phyloP scores from a whole-genome alignment of 1,140 invertebrate species.

The Sycobia sp. region DNA sequence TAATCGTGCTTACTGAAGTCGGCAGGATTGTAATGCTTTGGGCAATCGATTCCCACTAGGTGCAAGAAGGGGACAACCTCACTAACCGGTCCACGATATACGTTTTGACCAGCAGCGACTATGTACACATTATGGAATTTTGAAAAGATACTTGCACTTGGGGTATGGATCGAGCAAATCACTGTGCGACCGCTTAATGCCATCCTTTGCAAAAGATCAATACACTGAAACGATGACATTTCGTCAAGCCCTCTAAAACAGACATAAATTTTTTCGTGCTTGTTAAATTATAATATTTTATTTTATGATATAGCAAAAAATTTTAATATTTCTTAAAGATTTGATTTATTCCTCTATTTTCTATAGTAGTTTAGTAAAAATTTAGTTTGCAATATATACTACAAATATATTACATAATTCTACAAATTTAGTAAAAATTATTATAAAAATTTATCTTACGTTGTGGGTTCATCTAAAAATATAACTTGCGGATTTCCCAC shows the following conservation, averaged over 20 bases:
- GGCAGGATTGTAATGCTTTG: constrained; percentile 79
- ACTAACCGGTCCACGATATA: constrained; percentile 71
- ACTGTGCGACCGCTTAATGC: constrained; percentile 83
- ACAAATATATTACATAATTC: neutral
- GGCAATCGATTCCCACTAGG: constrained; percentile 71
- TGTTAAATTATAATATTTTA: neutral
- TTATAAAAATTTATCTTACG: constrained; percentile 63
- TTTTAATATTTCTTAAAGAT: neutral
- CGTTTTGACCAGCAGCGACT: constrained; percentile 74
- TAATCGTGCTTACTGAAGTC: constrained; percentile 86
- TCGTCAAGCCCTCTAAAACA: constrained; percentile 75
- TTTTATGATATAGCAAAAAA: neutral
- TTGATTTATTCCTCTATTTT: neutral
- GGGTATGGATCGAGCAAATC: constrained; percentile 91
- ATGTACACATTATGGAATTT: constrained; percentile 81
- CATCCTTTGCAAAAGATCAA: constrained; percentile 75
- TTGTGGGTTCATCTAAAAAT: constrained; percentile 83
- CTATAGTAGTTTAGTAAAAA: neutral
- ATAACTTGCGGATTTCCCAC: constrained; percentile 94
- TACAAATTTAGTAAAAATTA: neutral
- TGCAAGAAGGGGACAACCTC: constrained; percentile 74
- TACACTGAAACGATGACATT: constrained; percentile 75
- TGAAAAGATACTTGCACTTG: constrained; percentile 78
- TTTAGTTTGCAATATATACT: neutral
- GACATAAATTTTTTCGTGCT: neutral